These are phyloP conservation scores for Platichthys stellatus DNA, from an alignment of 2,113 vertebrate species.

Conservation along the genomic window DNA sequence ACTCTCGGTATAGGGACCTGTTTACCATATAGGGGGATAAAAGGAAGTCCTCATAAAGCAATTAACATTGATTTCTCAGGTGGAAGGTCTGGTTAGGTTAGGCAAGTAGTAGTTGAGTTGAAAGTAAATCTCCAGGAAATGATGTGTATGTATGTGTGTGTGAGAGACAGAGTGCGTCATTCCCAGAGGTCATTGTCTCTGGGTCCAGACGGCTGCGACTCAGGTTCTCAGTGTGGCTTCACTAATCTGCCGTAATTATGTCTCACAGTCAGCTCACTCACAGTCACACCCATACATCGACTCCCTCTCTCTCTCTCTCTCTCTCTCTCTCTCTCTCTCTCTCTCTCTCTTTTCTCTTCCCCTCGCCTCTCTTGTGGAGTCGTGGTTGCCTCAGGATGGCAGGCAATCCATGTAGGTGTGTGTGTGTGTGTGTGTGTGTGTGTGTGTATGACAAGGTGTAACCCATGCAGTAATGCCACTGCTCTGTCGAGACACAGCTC, in stretches of 20 bases:
- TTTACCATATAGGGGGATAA: no score
- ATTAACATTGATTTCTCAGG: no score
- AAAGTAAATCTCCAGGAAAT: no score
- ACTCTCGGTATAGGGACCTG: no score
- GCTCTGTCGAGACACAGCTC: not conserved
- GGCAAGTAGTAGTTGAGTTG: no score
- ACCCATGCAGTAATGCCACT: constrained; percentile 14
- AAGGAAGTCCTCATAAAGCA: no score
- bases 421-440: constrained; percentile 17
- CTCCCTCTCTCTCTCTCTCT: constrained; percentile 31
- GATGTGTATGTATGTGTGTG: not conserved
- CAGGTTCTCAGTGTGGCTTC: constrained; percentile 71
- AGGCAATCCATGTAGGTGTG: constrained; percentile 15
- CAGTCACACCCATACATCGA: constrained; percentile 46
- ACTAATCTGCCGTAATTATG: constrained; percentile 78
- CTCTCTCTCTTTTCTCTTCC: not conserved
- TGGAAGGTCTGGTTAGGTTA: not conserved
- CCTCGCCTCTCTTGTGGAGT: constrained; percentile 26
- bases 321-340: not conserved
- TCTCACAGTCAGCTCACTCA: constrained; percentile 60
- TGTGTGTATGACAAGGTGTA: constrained; percentile 19
- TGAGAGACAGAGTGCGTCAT: constrained; percentile 13
- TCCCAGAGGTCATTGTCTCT: constrained; percentile 71
- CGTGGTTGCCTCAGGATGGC: constrained; percentile 28
- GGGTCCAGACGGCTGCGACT: constrained; percentile 64